Base-by-base conservation (phyloP, 1,140 invertebrate genomes). In the Dryas iulia region DNA sequence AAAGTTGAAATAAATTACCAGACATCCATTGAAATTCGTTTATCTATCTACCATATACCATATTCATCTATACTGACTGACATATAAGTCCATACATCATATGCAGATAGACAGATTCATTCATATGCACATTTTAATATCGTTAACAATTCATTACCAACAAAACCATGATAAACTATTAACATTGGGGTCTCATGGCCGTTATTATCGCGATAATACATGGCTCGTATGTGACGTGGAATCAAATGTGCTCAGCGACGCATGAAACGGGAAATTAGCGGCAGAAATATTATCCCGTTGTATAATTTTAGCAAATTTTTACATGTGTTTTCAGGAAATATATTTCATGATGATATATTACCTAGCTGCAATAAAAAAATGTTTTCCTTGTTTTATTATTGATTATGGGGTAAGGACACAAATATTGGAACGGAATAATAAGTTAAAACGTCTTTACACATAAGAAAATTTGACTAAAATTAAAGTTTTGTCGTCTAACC, bases 231-330 rank as follows among this genome's bases (percentile, higher is more conserved):
- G 47, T 61, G 66, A 67, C 39, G 33, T 54, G 60, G 10, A 69
- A 63, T 63, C 56, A 63, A 69, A 69, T 63, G 54, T 39, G 35
- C 61, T 31, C 57, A 54, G 56, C 57, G 53, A 47, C 33, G 69
- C 62, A 25, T 47, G 62, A 59, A 65, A 71, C 69, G 31, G 59
- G 47, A 71, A 71, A 71, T 71, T 71, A 71, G 69, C 69, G 58
- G 62, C 69, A 31, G 59, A 65, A 69, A 69, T 62, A 69, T 68
- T 62, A 68, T 63, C 33, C 31, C 60, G 10, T 21, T 57, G n/a
- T 64, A 70, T 70, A 64, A 63, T 64, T 56, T 30, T 69, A 57
- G 31, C 52, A 69, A 62, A 69, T 53, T 67, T 59, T 67, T 60
- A 67, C 23, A 53, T 47, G 0, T 47, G 39, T 47, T 47, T 47